Conservation (phyloP, 2,888 invertebrate species). For the Tachystola acroxantha region DNA sequence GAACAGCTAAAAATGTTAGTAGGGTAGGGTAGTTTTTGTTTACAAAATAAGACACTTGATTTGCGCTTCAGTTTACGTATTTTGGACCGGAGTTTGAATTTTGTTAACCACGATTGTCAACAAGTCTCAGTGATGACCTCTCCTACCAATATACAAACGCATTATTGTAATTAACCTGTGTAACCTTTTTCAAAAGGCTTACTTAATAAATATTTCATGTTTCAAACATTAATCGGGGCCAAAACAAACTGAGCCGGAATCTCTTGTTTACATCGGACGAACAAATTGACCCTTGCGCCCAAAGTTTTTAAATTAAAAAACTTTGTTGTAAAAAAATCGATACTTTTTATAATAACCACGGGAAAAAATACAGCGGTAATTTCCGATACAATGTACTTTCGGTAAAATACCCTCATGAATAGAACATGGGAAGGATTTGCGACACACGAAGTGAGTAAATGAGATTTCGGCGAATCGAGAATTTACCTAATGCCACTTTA, state of each 20-base stretch:
- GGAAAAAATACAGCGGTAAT: background rate
- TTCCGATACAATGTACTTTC: constrained; percentile 1
- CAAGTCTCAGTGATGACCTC: too few species aligned
- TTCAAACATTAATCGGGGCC: constrained; percentile 3
- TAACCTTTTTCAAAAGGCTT: too few species aligned
- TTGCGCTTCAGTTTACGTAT: too few species aligned
- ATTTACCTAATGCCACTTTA: too few species aligned
- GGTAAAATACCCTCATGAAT: background rate
- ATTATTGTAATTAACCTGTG: too few species aligned
- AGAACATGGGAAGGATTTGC: background rate
- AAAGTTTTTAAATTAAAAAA: constrained; percentile 40
- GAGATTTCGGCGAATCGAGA: background rate
- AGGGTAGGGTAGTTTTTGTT: too few species aligned
- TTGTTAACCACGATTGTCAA: too few species aligned
- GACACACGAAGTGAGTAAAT: background rate
- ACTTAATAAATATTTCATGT: too few species aligned
- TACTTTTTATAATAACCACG: constrained; percentile 8
- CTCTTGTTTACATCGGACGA: constrained; percentile 16
- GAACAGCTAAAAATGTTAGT: too few species aligned
- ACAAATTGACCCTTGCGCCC: constrained; percentile 20
- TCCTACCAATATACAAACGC: too few species aligned
- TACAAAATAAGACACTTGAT: too few species aligned
- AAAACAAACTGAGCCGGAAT: background rate
- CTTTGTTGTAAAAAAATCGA: constrained; percentile 23
- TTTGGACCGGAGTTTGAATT: too few species aligned